Percentiles rank a stretch among this genome's conserved stretches.
Conservation (phyloP, 2,113 vertebrate species). For the Nothocercus julius region DNA sequence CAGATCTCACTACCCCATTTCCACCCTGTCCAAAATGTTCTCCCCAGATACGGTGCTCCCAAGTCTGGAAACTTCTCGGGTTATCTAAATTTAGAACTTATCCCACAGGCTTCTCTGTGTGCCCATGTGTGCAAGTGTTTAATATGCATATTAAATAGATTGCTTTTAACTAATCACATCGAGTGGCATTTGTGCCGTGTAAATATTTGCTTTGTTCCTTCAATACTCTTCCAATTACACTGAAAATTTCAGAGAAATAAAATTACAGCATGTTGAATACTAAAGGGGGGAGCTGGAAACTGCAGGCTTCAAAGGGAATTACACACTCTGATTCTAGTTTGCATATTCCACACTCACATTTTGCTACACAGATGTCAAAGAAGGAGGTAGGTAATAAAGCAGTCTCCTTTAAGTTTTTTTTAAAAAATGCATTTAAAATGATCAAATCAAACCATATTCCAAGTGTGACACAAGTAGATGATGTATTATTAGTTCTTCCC, state of each 20-base stretch:
- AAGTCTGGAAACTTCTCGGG: not conserved
- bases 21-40: not conserved
- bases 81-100: not conserved
- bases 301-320: constrained; percentile 19
- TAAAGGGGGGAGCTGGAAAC: constrained; percentile 12
- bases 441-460: constrained; percentile 30
- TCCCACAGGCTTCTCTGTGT: not conserved
- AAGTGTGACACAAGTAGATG: constrained; percentile 26
- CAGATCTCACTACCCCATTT: not conserved
- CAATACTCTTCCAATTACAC: constrained; percentile 51
- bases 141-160: constrained; percentile 29
- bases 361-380: constrained; percentile 56
- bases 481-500: not conserved
- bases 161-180: constrained; percentile 59
- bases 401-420: constrained; percentile 26
- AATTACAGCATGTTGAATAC: constrained; percentile 24
- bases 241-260: constrained; percentile 26
- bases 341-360: not conserved
- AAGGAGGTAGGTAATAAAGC: constrained; percentile 16
- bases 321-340: constrained; percentile 32
- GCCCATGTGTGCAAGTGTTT: not conserved
- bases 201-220: constrained; percentile 71
- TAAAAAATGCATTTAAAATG: not conserved
- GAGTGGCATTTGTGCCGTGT: constrained; percentile 34
- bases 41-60: not conserved